A percentile compares a stretch with the other conserved stretches of the same genome.
Conservation (phyloP, 2,113 vertebrate genomes). For the Casuarius casuarius region DNA sequence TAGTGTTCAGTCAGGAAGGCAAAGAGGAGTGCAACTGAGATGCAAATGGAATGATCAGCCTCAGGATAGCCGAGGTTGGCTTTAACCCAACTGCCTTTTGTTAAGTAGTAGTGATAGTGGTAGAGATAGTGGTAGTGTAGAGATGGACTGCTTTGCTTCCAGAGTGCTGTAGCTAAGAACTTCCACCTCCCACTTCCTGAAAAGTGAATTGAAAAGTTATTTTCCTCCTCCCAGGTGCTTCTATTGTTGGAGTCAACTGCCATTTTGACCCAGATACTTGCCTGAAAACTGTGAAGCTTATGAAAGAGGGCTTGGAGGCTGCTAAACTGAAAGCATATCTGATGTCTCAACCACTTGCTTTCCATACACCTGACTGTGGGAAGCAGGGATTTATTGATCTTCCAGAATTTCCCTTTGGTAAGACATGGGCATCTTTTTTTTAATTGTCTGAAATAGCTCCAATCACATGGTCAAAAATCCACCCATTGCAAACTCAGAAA, state of each 20-base stretch:
- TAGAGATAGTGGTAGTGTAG: not conserved
- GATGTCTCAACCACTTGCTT: slow-evolving; percentile 93
- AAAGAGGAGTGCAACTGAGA: not conserved
- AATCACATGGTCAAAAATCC: not conserved
- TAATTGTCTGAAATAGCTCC: not conserved
- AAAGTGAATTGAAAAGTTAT: not conserved
- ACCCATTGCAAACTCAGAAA: not conserved
- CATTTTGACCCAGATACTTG: slow-evolving; percentile 92
- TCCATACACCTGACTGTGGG: slow-evolving; percentile 93
- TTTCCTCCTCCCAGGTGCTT: slow-evolving; percentile 82
- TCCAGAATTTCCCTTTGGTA: slow-evolving; percentile 96
- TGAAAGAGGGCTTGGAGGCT: slow-evolving; percentile 92
- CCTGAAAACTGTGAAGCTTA: slow-evolving; percentile 88
- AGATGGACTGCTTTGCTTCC: not conserved
- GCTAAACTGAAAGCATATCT: slow-evolving; percentile 90
- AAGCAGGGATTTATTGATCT: slow-evolving; percentile 97
- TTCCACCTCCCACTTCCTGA: not conserved
- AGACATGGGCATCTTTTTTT: not conserved
- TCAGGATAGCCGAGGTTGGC: not conserved
- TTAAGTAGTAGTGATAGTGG: not conserved
- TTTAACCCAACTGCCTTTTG: not conserved
- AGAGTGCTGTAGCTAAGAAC: not conserved
- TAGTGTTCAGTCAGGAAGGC: not conserved
- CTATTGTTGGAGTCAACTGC: slow-evolving; percentile 94
- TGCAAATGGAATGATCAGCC: not conserved